These are phyloP conservation scores for Drosophila helvetica DNA, from an alignment of 2,888 invertebrate genomes.

Conservation along the genomic window DNA sequence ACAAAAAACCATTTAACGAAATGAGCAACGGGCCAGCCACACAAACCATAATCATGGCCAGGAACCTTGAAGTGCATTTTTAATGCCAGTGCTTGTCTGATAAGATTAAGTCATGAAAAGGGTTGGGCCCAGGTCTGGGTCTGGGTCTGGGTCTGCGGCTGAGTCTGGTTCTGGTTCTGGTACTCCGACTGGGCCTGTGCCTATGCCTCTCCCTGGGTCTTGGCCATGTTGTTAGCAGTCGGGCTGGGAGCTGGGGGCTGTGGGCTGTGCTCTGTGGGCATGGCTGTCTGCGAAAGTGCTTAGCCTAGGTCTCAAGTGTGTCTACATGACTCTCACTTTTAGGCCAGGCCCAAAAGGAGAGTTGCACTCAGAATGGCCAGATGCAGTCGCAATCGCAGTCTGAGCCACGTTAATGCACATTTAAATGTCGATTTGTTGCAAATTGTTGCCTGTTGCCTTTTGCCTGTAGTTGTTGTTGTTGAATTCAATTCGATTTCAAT, in stretches of 20 bases:
- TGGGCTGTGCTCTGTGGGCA: conserved; percentile 3
- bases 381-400: conserved; percentile 6
- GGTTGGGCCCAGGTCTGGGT: conserved; percentile 47
- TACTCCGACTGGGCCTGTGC: neutral
- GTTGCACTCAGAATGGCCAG: conserved; percentile 46
- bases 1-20: conserved; percentile 71
- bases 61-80: conserved; percentile 79
- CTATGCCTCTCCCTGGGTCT: neutral
- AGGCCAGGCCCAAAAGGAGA: conserved; percentile 7
- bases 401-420: conserved; percentile 63
- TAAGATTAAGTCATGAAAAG: conserved; percentile 77
- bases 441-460: conserved; percentile 68
- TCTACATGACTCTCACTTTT: conserved; percentile 77
- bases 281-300: conserved; percentile 69
- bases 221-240: conserved; percentile 67
- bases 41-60: conserved; percentile 63
- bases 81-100: conserved; percentile 78
- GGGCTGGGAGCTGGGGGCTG: conserved; percentile 2
- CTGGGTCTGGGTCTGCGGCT: neutral
- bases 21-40: conserved; percentile 42
- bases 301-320: conserved; percentile 69
- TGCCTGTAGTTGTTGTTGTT: conserved; percentile 44
- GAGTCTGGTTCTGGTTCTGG: conserved; percentile 17
- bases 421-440: conserved; percentile 76
- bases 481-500: conserved; percentile 66